Base-by-base conservation (phyloP, 2,113 vertebrate species). In the Chitala chitala region DNA sequence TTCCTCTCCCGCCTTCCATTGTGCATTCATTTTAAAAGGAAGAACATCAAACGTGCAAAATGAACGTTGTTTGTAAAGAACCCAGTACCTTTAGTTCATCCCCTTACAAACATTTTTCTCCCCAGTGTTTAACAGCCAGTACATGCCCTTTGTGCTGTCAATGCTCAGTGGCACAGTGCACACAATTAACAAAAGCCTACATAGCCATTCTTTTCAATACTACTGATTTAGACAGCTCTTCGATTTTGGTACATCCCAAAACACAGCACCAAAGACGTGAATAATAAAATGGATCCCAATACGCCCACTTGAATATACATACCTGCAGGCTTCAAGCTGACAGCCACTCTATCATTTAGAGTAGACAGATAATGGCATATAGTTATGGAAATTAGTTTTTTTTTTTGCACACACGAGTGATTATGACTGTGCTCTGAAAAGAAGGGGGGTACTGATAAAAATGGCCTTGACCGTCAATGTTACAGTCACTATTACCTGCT, bases 401-500 rank as follows among this genome's bases (percentile, higher is more conserved):
- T 20, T 33, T 63, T 36, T 1, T 29, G n/a, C 3, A 31, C 56
- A 12, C 29, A 59, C 29, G 29, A 36, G 12, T 59, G 5, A 12
- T 36, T 33, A 17, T 63, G 31, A 63, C 59, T 63, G 59, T 63
- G 33, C n/a, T n/a, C n/a, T n/a, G n/a, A n/a, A n/a, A n/a, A n/a
- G n/a, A n/a, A n/a, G n/a, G n/a, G n/a, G n/a, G n/a, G n/a, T n/a
- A n/a, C n/a, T n/a, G n/a, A n/a, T n/a, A n/a, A n/a, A n/a, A n/a
- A n/a, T n/a, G n/a, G n/a, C n/a, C n/a, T n/a, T n/a, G n/a, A n/a
- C n/a, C n/a, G n/a, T n/a, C n/a, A n/a, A n/a, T n/a, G n/a, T n/a
- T n/a, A n/a, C n/a, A n/a, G n/a, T n/a, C n/a, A n/a, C n/a, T n/a
- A n/a, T n/a, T n/a, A n/a, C n/a, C n/a, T n/a, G n/a, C n/a, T n/a